Evolutionary conservation across 2,888 invertebrate species (phyloP), one percentile per base, ranked within the genome.

Genomic region (Andrena bucephala): DNA sequence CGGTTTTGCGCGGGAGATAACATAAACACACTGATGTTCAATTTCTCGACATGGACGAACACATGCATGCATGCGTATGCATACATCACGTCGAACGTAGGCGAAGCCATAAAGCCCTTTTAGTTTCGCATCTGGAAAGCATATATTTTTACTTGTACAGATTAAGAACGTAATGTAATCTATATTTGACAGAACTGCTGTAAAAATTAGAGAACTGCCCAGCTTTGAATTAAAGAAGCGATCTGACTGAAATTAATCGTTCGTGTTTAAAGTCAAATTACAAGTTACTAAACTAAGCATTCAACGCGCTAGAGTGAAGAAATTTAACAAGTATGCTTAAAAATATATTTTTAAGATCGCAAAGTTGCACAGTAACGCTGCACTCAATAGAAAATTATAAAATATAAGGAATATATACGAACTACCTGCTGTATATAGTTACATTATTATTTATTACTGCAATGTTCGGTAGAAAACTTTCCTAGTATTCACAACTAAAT

Each of bases 1-100:
- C 73, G 77, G 83, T 80, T 89, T 89, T 89, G 85, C 89, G 90
- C 89, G 89, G 90, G 87, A 89, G 87, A 90, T 75, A 66, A 77
- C 60, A 78, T 80, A 87, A 87, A 89, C 82, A 85, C 77, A 85
- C 66, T 80, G 70, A 85, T 50, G n/a, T 66, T 76, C 59, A 29
- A 71, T 72, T 67, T 70, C 63, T 20, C 20, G 5, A 29, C 54
- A 71, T 16, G n/a, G 57, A 57, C 33, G 33, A 27, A 71, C 60
- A 20, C 29, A 67, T n/a, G 10, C 62, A 54, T 20, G 59, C 27
- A 52, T 27, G 57, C 68, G 3, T 33, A 24, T 42, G 16, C 59
- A 24, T 54, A 54, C 6, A 54, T 20, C 24, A 62, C 33, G n/a
- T 65, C 16, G 31, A 24, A 77, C 7, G 29, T 54, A 24, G 4